Base-by-base conservation (phyloP, 2,797 vertebrate species). In the Gastrophryne carolinensis region DNA sequence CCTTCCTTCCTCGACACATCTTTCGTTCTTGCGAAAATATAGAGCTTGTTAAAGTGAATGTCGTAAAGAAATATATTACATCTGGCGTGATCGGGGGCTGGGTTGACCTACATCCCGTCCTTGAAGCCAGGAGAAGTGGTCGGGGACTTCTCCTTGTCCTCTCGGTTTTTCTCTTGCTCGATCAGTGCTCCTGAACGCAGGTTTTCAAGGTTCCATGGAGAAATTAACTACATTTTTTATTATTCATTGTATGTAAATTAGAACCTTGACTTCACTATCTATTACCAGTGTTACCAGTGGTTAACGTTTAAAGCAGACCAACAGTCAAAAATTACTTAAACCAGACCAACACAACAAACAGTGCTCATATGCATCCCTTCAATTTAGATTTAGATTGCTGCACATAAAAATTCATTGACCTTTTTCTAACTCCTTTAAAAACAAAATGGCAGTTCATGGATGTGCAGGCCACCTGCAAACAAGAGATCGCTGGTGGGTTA, bases 41-140 rank as follows among this genome's bases (percentile, higher is more conserved):
- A 76, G 60, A 44, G 73, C 73, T 76, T 76, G 73, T 76, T 76
- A 69, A 76, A 62, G 32, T 69, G 65, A 76, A 76, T 76, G 73
- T 76, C 73, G 62, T 23, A 69, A 39, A 41, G 32, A 49, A 62
- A 68, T 58, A 76, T 52, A 54, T 60, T 47, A 67, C 32, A 23
- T 30, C 64, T 37, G 19, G 39, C 39, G 37, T 19, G 56, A 35
- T 23, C 35, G 65, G 65, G 57, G 65, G 34, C 47, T 53, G 17
- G 54, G n/a, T 30, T 68, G 32, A 62, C 65, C 65, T 76, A 69
- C 29, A 44, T 44, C 27, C 5, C 50, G 56, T 69, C 73, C 54
- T 76, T 76, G 65, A 69, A 50, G 65, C 47, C 8, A 8, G 6
- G 3, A 21, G 44, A 68, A 54, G 29, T 58, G 73, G 64, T 75